phyloP scores from a whole-genome alignment of 2,888 invertebrate genomes.

The Oxytorus armatus region DNA sequence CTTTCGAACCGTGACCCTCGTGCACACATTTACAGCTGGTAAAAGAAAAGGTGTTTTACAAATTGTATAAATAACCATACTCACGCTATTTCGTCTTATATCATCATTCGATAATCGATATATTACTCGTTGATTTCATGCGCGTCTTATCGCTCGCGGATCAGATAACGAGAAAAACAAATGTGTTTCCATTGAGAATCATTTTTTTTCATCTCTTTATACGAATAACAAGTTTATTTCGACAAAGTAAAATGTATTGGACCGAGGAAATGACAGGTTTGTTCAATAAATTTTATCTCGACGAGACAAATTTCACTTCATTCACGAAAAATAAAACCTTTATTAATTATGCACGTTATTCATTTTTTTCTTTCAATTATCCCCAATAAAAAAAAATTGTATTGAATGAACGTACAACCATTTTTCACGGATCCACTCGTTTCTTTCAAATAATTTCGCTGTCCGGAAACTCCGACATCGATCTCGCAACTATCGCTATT shows the following conservation, averaged over 20 bases:
- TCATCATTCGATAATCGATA: neutral
- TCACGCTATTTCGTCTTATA: neutral
- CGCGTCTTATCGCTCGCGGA: too few relatives aligned
- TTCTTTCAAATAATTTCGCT: neutral
- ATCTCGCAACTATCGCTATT: neutral
- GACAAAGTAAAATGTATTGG: too few relatives aligned
- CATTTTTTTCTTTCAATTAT: too few relatives aligned
- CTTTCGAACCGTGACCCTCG: conserved; percentile 3
- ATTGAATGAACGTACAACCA: too few relatives aligned
- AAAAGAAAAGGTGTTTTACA: conserved; percentile 23
- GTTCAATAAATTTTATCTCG: too few relatives aligned
- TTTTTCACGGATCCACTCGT: neutral
- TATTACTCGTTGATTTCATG: neutral
- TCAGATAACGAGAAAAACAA: neutral
- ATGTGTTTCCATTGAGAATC: neutral
- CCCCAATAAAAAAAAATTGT: too few relatives aligned
- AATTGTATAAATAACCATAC: conserved; percentile 37
- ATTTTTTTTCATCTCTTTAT: too few relatives aligned
- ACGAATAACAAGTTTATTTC: too few relatives aligned
- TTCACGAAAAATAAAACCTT: neutral
- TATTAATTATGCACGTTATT: too few relatives aligned
- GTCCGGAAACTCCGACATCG: conserved; percentile 2
- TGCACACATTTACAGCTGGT: neutral
- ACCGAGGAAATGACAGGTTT: too few relatives aligned
- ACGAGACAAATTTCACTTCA: neutral